A percentile compares a stretch with the other conserved stretches of the same genome.
Evolutionary conservation across 2,888 invertebrate species (phyloP).

Genomic region (Mimas tiliae): DNA sequence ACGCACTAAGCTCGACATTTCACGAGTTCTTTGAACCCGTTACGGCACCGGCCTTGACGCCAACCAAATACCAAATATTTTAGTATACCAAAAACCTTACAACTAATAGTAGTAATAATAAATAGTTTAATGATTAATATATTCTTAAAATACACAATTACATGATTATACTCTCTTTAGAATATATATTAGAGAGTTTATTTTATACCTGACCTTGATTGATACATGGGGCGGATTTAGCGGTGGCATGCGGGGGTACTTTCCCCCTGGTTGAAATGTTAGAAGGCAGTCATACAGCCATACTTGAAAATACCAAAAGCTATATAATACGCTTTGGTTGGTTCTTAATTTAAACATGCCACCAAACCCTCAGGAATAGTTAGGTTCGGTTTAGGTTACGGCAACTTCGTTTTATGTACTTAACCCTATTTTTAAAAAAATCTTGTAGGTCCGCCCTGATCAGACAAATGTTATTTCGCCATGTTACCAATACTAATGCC

Average conservation of each 20-base stretch:
- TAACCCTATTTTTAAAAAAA: too few relatives aligned
- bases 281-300: too few relatives aligned
- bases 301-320: too few relatives aligned
- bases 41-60: slow-evolving; percentile 23
- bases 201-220: neutral
- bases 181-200: neutral
- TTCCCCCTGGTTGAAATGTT: neutral
- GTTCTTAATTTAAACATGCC: too few relatives aligned
- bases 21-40: slow-evolving; percentile 14
- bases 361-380: too few relatives aligned
- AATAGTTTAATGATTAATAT: neutral
- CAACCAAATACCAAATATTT: slow-evolving; percentile 4
- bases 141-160: neutral
- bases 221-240: slow-evolving; percentile 1
- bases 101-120: neutral
- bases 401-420: too few relatives aligned
- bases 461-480: too few relatives aligned
- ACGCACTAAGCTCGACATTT: slow-evolving; percentile 14
- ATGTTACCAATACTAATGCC: too few relatives aligned
- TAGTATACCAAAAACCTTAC: neutral
- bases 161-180: neutral
- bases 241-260: neutral
- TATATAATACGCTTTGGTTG: too few relatives aligned
- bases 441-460: too few relatives aligned
- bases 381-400: too few relatives aligned